Evolutionary conservation across 1,140 invertebrate species (phyloP).

Genomic region (Monochamus saltuarius): DNA sequence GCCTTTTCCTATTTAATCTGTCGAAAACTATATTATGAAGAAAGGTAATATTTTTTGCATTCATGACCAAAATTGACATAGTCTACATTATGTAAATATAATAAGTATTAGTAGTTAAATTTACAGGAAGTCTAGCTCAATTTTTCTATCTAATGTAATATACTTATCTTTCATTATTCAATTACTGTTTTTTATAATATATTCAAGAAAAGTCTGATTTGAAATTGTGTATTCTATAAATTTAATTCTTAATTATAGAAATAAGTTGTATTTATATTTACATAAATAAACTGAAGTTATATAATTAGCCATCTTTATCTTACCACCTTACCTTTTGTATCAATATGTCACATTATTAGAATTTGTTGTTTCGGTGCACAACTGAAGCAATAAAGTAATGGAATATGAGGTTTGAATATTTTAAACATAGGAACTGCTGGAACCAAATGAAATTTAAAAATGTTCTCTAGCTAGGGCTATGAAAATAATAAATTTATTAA

Average conservation of each 20-base stretch:
- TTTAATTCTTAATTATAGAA: slow-evolving; percentile 22
- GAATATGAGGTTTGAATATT: too few species aligned
- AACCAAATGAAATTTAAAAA: too few species aligned
- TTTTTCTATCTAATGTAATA: slow-evolving; percentile 29
- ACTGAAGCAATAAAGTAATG: too few species aligned
- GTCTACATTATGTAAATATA: slow-evolving; percentile 18
- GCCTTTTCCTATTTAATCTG: slow-evolving; percentile 22
- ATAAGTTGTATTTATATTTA: slow-evolving; percentile 31
- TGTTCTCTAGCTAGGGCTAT: too few species aligned
- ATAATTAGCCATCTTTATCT: slow-evolving; percentile 8
- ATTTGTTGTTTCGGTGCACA: too few species aligned
- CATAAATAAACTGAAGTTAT: slow-evolving; percentile 27
- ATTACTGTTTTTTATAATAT: slow-evolving; percentile 13
- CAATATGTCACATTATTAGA: too few species aligned
- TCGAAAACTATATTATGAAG: slow-evolving; percentile 15
- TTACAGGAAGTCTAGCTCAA: slow-evolving; percentile 27
- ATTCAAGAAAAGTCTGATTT: slow-evolving; percentile 33
- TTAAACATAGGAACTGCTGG: too few species aligned
- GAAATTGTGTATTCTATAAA: slow-evolving; percentile 19
- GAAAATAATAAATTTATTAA: too few species aligned
- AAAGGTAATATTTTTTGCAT: slow-evolving; percentile 28
- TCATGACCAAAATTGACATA: slow-evolving; percentile 25
- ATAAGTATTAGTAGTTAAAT: slow-evolving; percentile 11
- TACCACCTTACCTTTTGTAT: background rate
- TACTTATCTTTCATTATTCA: slow-evolving; percentile 10